Base-by-base conservation (phyloP, 2,888 invertebrate species). In the Pantelozetes paolii region DNA sequence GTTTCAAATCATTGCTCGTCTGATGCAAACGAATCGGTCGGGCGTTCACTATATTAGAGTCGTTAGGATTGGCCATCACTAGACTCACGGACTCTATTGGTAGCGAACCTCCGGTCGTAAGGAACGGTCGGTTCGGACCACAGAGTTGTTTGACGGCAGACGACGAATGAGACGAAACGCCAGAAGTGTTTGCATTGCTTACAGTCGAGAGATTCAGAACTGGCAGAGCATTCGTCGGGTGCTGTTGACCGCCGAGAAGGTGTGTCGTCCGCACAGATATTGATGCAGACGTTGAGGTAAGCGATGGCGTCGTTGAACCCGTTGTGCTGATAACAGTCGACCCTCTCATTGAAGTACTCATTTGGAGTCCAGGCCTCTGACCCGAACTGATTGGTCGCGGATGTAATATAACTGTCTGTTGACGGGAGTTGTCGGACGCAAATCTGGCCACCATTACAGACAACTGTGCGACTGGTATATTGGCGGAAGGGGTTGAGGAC, bases 361-460 rank as follows among this genome's bases (percentile, higher is more conserved):
- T 45, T 40, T 71, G 74, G 8, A 67, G 67, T 0, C 36, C 50
- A 0, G 69, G 26, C 11, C 67, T 32, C 5, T 28, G 20, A 5
- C 42, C 45, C 11, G 74, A 40, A 59, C 32, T 62, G 8, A 74
- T 71, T 3, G 71, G 54, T 40, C 74, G 57, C 8, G 74, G 74
- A 23, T 74, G 74, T 48, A 74, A 40, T 26, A 74, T 74, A 67
- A 74, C 74, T 9, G 74, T 74, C 36, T 70, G 74, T 45, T 71
- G 74, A 28, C 74, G 71, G 8, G 45, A 32, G 8, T 32, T 48
- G 32, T 32, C 42, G 40, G 54, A 32, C 30, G 71, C 15, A 32
- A 71, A 71, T 28, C 67, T 23, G 23, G 74, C 67, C 36, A 74
- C 74, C 74, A 74, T 74, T 45, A 74, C 59, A 42, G 71, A 50